Evolutionary conservation across 2,888 invertebrate species (phyloP).

Genomic region (Acanthosepion esculentum): DNA sequence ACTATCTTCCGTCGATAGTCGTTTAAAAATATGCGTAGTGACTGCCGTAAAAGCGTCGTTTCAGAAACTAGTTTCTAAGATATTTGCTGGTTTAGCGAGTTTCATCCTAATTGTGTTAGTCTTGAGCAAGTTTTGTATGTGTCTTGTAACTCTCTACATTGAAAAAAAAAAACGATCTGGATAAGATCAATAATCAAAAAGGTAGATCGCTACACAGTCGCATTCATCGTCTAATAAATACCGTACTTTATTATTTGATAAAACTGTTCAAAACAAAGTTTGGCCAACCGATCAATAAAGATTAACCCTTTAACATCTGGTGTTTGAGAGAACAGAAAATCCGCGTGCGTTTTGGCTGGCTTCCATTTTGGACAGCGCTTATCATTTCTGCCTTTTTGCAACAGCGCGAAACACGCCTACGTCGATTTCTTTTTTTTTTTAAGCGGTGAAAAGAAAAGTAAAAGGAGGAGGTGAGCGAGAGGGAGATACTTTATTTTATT

Average conservation of each 20-base stretch:
- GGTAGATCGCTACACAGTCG: background rate
- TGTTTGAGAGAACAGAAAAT: background rate
- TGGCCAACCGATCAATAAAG: background rate
- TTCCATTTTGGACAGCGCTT: background rate
- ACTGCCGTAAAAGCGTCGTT: too few species aligned
- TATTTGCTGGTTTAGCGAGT: too few species aligned
- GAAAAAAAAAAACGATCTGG: too few species aligned
- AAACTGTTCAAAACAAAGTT: constrained; percentile 8
- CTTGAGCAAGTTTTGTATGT: too few species aligned
- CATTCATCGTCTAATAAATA: background rate
- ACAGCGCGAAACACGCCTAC: background rate
- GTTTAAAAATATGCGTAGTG: too few species aligned
- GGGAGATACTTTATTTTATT: background rate
- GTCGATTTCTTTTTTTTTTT: background rate
- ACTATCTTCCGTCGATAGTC: too few species aligned
- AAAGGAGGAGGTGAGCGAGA: background rate
- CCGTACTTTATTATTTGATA: background rate
- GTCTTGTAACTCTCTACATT: too few species aligned
- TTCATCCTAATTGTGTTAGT: too few species aligned
- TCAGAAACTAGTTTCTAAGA: too few species aligned
- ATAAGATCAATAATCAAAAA: background rate
- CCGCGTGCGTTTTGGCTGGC: background rate
- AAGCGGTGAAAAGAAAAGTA: background rate
- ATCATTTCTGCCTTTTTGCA: background rate
- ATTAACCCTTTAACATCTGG: constrained; percentile 4